These are phyloP conservation scores for Paraplagusia blochii DNA, from an alignment of 2,113 vertebrate genomes.

Conservation along the genomic window DNA sequence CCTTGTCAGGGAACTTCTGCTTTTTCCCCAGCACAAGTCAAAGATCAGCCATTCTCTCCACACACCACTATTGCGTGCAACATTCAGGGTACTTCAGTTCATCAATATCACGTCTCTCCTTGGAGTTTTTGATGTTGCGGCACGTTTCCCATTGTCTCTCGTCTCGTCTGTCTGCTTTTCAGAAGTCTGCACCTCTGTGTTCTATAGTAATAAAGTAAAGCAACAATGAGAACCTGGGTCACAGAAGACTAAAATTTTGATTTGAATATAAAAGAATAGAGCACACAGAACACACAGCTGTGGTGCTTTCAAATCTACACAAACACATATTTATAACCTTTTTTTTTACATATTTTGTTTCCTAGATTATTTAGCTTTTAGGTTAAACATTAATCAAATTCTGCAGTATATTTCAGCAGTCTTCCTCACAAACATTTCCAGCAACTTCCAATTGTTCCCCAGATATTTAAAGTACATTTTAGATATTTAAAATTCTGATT, in stretches of 20 bases:
- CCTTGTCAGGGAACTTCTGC: slow-evolving; percentile 28
- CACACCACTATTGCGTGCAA: neutral
- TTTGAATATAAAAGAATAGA: slow-evolving; percentile 29
- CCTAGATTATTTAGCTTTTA: too few species aligned
- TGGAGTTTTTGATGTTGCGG: slow-evolving; percentile 1
- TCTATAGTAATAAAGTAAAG: slow-evolving; percentile 6
- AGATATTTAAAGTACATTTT: too few species aligned
- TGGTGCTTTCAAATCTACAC: neutral
- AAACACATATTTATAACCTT: slow-evolving; percentile 2
- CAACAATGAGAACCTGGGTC: slow-evolving; percentile 2
- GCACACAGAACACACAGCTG: neutral
- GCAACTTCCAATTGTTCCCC: too few species aligned
- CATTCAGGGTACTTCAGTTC: too few species aligned
- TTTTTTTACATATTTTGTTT: too few species aligned
- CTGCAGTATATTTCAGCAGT: too few species aligned
- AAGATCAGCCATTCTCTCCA: slow-evolving; percentile 1
- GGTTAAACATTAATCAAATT: too few species aligned
- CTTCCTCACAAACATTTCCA: too few species aligned
- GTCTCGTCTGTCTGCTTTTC: slow-evolving; percentile 46
- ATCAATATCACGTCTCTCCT: neutral
- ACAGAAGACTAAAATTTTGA: slow-evolving; percentile 18
- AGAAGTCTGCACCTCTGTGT: slow-evolving; percentile 42
- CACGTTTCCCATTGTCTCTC: slow-evolving; percentile 18
- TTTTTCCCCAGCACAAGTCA: slow-evolving; percentile 10
- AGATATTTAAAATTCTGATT: too few species aligned